Conservation (phyloP, 2,888 invertebrate species). For the Lasioglossum morio region DNA sequence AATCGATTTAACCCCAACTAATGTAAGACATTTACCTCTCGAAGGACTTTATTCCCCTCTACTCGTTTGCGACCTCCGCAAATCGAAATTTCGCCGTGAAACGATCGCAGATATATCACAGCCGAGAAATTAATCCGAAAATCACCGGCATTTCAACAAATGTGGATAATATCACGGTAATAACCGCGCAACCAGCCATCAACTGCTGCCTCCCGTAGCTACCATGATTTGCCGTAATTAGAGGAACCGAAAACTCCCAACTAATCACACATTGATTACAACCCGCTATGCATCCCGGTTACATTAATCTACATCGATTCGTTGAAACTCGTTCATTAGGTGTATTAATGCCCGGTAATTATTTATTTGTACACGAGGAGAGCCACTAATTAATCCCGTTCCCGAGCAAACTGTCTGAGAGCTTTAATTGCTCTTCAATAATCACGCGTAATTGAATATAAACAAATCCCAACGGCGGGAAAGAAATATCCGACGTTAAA, state of each 20-base stretch:
- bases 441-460: slow-evolving; percentile 17
- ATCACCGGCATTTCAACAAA: slow-evolving; percentile 24
- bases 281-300: slow-evolving; percentile 22
- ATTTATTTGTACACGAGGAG: slow-evolving; percentile 31
- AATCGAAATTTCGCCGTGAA: not conserved
- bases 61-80: not conserved
- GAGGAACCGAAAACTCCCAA: slow-evolving; percentile 35
- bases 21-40: not conserved
- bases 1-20: no score
- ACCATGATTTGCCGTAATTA: slow-evolving; percentile 36
- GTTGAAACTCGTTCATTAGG: slow-evolving; percentile 37
- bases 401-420: slow-evolving; percentile 11
- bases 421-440: slow-evolving; percentile 10
- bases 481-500: not conserved
- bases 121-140: slow-evolving; percentile 20
- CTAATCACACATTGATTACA: slow-evolving; percentile 29
- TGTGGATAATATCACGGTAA: slow-evolving; percentile 29
- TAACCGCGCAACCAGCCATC: slow-evolving; percentile 18
- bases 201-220: not conserved
- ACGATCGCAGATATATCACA: not conserved
- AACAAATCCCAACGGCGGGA: not conserved
- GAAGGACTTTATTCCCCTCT: not conserved
- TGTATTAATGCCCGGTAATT: slow-evolving; percentile 25
- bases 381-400: slow-evolving; percentile 34
- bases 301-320: slow-evolving; percentile 44